These are phyloP conservation scores for Emys orbicularis DNA, from an alignment of 2,797 vertebrate genomes.

Conservation along the genomic window DNA sequence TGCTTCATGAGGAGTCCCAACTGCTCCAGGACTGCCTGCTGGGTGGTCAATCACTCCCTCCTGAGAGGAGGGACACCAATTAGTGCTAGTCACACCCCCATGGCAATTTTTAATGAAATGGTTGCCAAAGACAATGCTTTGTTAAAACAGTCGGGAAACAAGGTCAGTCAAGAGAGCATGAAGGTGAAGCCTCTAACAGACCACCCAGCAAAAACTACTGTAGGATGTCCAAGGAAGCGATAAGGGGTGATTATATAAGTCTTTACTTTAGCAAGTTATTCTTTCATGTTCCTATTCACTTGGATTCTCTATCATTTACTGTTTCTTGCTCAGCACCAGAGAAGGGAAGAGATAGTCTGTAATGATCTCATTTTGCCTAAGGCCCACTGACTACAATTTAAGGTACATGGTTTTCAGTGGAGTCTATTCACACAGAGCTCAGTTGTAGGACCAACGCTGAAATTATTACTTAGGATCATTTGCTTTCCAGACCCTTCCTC, in stretches of 20 bases:
- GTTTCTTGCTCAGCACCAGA: accelerated
- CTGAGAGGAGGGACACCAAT: neutral
- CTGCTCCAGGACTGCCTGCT: neutral
- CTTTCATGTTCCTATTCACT: neutral
- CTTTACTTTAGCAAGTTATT: neutral
- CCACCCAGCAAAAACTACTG: neutral
- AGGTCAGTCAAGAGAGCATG: neutral
- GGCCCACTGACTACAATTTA: accelerated
- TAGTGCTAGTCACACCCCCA: neutral
- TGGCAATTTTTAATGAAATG: neutral
- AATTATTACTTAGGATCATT: neutral
- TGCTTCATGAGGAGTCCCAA: no score
- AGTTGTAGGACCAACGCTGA: neutral
- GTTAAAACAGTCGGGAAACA: neutral
- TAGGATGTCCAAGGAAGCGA: neutral
- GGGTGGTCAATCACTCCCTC: neutral
- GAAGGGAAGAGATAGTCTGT: neutral
- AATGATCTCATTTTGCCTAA: neutral
- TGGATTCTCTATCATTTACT: neutral
- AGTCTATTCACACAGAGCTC: accelerated
- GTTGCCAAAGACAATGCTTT: neutral
- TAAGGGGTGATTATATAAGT: neutral
- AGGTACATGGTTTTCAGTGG: neutral
- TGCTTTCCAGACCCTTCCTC: neutral
- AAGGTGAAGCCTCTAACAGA: neutral